Conservation (phyloP, 2,888 invertebrate genomes). For the Pachydiplax longipennis region DNA sequence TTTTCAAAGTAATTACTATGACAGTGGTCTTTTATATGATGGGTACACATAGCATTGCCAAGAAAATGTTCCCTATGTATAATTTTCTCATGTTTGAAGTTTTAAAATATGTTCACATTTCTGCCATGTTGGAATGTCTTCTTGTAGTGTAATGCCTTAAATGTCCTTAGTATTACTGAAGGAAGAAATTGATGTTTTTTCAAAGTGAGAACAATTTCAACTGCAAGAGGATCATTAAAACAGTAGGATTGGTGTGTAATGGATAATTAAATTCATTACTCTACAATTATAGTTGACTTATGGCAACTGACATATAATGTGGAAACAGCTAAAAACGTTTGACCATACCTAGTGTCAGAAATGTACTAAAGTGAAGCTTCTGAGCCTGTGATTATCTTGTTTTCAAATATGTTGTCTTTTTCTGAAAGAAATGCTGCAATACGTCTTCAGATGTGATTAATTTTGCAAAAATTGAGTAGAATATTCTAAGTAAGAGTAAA, state of each 20-base stretch:
- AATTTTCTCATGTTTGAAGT: neutral
- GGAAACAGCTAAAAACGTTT: slow-evolving; percentile 22
- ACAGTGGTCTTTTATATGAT: neutral
- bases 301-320: slow-evolving; percentile 15
- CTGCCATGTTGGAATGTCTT: slow-evolving; percentile 21
- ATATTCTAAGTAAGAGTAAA: slow-evolving; percentile 26
- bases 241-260: slow-evolving; percentile 12
- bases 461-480: slow-evolving; percentile 37
- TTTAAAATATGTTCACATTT: neutral
- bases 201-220: slow-evolving; percentile 30
- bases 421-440: slow-evolving; percentile 39
- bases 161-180: slow-evolving; percentile 33
- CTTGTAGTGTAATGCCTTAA: slow-evolving; percentile 34
- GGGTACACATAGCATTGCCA: neutral
- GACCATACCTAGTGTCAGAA: slow-evolving; percentile 18
- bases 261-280: slow-evolving; percentile 13
- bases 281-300: slow-evolving; percentile 4
- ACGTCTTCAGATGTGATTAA: slow-evolving; percentile 28
- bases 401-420: slow-evolving; percentile 33
- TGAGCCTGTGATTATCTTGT: slow-evolving; percentile 43
- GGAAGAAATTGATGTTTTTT: slow-evolving; percentile 11
- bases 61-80: neutral
- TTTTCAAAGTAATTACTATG: neutral
- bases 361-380: slow-evolving; percentile 41
- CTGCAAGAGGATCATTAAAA: neutral